Evolutionary conservation across 2,113 vertebrate genomes (phyloP), one percentile per base, ranked within the genome.

Genomic region (Apaloderma vittatum): DNA sequence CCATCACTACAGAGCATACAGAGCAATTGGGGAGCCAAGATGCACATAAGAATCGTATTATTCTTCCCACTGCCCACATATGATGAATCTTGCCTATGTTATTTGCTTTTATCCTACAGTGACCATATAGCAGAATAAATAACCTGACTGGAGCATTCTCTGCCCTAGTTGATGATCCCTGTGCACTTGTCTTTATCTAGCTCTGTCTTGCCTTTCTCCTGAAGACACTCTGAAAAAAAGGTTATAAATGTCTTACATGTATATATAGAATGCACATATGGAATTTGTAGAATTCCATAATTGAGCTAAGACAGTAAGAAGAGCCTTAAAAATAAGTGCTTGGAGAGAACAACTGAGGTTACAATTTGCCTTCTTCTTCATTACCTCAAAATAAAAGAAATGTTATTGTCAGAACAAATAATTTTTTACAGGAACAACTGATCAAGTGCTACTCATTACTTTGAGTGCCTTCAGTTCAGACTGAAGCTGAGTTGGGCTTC

Each of bases 181-280:
- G 13, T 73, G 74, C 27, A 24, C 27, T 65, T 79, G 8, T 29
- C 54, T 94, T 91, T 54, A 40, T n/a, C 15, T 26, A 77, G 7
- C 8, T 59, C 48, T 78, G 30, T 45, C 48, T 63, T 84, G 23
- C 37, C 16, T 84, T 84, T 78, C 43, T 77, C 8, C 13, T 23
- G 19, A 79, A 81, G 54, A 32, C 15, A 36, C 10, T 79, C 26
- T 81, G 40, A 18, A 49, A 65, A 70, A 55, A 32, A 9, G 11
- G 9, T 57, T 75, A 9, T 4, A 37, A 21, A 3, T 46, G 11
- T 43, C 40, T 27, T 71, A 5, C 23, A 23, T 26, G 5, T 26
- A 12, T 14, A 45, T 49, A 11, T 22, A 75, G 34, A 74, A 72
- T 18, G 2, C 17, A 21, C 19, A 14, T 3, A 18, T 0, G 5